These are phyloP conservation scores for Enteromius argenteus DNA, from an alignment of 2,797 vertebrate genomes.

Conservation along the genomic window DNA sequence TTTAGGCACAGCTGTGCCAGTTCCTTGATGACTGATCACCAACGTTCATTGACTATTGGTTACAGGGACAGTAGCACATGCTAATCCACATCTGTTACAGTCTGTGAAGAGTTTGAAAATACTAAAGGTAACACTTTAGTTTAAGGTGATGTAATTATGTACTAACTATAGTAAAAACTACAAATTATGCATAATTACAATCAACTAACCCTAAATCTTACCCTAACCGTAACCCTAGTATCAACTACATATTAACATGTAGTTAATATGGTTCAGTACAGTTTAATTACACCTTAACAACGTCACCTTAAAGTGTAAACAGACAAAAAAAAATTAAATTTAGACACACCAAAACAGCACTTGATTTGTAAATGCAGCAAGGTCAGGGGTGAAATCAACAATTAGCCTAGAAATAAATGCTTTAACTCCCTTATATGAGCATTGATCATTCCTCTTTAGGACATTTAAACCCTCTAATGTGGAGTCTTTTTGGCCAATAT, in stretches of 20 bases:
- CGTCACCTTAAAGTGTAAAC: not conserved
- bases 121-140: not conserved
- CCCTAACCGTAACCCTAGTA: not conserved
- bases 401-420: slow-evolving; percentile 51
- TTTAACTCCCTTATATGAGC: slow-evolving; percentile 55
- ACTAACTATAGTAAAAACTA: not conserved
- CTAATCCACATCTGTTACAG: slow-evolving; percentile 48
- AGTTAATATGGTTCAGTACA: not conserved
- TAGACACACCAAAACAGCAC: slow-evolving; percentile 7
- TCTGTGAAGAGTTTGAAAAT: not conserved
- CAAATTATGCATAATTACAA: not conserved
- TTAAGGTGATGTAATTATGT: not conserved
- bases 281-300: not conserved
- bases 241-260: no score
- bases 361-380: slow-evolving; percentile 12
- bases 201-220: not conserved
- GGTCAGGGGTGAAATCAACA: slow-evolving; percentile 39
- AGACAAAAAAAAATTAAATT: not conserved
- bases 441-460: slow-evolving; percentile 52
- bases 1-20: slow-evolving; percentile 34
- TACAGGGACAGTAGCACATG: slow-evolving; percentile 32
- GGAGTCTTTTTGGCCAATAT: slow-evolving; percentile 19
- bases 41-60: slow-evolving; percentile 47
- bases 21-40: slow-evolving; percentile 52
- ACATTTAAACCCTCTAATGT: slow-evolving; percentile 47